phyloP scores from a whole-genome alignment of 2,888 invertebrate species.

The Lithodes maja region DNA sequence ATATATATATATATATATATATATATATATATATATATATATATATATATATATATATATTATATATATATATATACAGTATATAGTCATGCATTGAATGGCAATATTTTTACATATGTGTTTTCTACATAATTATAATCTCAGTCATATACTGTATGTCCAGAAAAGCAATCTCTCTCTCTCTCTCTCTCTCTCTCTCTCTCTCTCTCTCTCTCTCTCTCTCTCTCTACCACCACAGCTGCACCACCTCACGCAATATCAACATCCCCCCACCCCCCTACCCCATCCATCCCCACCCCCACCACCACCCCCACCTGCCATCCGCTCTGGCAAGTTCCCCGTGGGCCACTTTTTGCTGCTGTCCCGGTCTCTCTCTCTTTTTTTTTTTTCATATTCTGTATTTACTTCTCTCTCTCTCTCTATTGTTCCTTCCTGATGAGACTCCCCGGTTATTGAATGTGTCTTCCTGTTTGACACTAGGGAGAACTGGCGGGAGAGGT shows the following conservation, averaged over 20 bases:
- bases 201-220: background rate
- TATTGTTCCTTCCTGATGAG: background rate
- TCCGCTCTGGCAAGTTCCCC: background rate
- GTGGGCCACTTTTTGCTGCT: background rate
- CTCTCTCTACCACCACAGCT: background rate
- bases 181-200: background rate
- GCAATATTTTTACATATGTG: no score
- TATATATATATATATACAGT: no score
- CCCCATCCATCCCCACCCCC: background rate
- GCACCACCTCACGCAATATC: background rate
- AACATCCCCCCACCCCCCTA: background rate
- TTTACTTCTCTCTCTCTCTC: background rate
- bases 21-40: no score
- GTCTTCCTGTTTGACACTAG: background rate
- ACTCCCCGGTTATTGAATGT: background rate
- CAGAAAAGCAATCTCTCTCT: no score
- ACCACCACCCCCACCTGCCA: background rate
- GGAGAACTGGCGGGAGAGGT: background rate
- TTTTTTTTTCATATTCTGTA: no score
- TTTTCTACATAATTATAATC: no score
- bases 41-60: no score
- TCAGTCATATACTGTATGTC: no score
- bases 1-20: no score
- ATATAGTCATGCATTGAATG: no score
- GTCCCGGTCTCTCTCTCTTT: background rate